Percentiles rank a stretch among this genome's conserved stretches.
These are phyloP conservation scores for Leptonema lineaticorne DNA, from an alignment of 1,140 invertebrate species.

Conservation along the genomic window DNA sequence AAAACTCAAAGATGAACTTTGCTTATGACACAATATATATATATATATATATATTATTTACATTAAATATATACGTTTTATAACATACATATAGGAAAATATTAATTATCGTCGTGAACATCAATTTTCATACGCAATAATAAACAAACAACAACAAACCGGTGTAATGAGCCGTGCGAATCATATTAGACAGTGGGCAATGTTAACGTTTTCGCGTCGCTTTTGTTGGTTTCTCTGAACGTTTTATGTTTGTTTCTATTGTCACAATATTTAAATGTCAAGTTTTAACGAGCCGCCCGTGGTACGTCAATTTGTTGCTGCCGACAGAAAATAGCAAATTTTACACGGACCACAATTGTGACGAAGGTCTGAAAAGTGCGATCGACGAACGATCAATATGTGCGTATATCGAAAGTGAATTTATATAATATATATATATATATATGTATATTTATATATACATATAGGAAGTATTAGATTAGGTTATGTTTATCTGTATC, in stretches of 20 bases:
- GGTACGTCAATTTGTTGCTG: constrained; percentile 6
- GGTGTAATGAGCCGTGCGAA: constrained; percentile 5
- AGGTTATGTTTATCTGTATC: no score
- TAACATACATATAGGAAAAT: background rate
- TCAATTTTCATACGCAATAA: no score
- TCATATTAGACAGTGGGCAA: constrained; percentile 8
- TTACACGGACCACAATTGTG: no score
- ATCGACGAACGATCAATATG: no score
- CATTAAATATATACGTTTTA: no score
- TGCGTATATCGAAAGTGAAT: background rate
- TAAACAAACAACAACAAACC: background rate
- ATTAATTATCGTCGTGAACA: no score
- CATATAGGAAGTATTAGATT: background rate
- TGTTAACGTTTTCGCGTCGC: background rate
- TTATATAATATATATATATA: background rate
- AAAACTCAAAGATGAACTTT: background rate
- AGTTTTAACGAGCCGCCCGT: constrained; percentile 12
- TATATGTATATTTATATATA: background rate
- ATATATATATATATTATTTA: no score
- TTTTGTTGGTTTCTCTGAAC: background rate
- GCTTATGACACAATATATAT: background rate
- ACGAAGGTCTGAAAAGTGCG: background rate
- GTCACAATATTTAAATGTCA: constrained; percentile 17
- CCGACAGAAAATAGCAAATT: constrained; percentile 7
- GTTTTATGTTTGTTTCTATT: background rate